Evolutionary conservation across 2,113 vertebrate genomes (phyloP).

Genomic region (Tragelaphus scriptus): DNA sequence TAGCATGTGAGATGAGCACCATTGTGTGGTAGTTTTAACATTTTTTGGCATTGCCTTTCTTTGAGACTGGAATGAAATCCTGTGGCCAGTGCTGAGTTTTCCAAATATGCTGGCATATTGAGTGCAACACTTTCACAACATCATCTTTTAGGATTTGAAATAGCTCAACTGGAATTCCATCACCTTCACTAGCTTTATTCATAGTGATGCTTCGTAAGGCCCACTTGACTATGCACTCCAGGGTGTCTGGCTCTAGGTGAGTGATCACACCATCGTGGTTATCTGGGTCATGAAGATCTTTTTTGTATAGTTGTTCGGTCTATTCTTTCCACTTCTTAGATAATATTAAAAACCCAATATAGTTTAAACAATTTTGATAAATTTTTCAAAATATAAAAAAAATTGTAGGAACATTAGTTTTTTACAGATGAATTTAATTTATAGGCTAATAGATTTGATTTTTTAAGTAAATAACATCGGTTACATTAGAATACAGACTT

Average conservation of each 20-base stretch:
- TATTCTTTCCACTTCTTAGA: neutral
- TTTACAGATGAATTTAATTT: neutral
- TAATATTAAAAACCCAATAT: neutral
- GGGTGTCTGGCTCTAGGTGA: neutral
- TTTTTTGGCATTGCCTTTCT: neutral
- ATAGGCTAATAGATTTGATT: neutral
- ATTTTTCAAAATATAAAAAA: neutral
- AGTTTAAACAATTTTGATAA: neutral
- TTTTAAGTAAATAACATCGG: neutral
- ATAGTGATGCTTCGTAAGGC: neutral
- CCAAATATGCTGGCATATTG: neutral
- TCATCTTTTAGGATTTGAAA: neutral
- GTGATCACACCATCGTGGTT: neutral
- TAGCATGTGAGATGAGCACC: too few species aligned
- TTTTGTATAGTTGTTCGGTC: neutral
- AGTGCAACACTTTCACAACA: neutral
- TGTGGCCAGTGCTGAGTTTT: neutral
- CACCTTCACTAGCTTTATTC: neutral
- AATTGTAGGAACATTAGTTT: neutral
- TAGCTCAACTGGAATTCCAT: neutral
- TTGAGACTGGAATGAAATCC: neutral
- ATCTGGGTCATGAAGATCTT: neutral
- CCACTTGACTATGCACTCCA: neutral
- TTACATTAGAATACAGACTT: neutral
- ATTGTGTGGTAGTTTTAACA: neutral